Base-by-base conservation (phyloP, 2,888 invertebrate species). In the Ophioninae sp. region DNA sequence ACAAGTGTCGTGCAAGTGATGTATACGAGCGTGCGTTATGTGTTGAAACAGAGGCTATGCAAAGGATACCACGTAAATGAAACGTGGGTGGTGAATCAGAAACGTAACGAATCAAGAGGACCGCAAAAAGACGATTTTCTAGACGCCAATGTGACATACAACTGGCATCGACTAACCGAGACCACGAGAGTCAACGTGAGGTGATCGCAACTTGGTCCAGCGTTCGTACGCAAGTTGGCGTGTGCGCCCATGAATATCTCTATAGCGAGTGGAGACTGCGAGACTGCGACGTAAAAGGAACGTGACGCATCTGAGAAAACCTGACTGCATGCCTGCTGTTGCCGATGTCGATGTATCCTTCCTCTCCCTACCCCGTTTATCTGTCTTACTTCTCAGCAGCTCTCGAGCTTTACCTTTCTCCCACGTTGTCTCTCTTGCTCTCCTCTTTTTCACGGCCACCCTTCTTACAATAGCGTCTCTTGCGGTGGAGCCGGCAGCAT, bases 61-160 rank as follows among this genome's bases (percentile, higher is more conserved):
- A 67, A 79, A 30, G 72, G 41, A 61, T 73, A 61, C 56, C 59
- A 64, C 67, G 73, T 84, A 85, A 86, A 87, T 88, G 87, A 88
- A 89, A 88, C 86, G 86, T 87, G 88, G 87, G 87, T 87, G 88
- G 88, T 85, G 86, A 86, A 84, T 83, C 82, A 85, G 84, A 82
- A 86, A 50, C 87, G 86, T 87, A 87, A 89, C 89, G 88, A 89
- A 90, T 89, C 88, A 89, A 89, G 89, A 89, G 89, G 87, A 86
- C 84, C 88, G 89, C 89, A 89, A 91, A 91, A 89, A 90, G 89
- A 89, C 84, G 87, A 86, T 91, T 89, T 90, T 89, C 90, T 89
- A 88, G 88, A 88, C 84, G 88, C 21, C 85, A 85, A 86, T 85
- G 83, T 86, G 85, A 73, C 87, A 86, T 89, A 88, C 87, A 88